A percentile compares a stretch with the other conserved stretches of the same genome.
Evolutionary conservation across 2,888 invertebrate species (phyloP).

Genomic region (Pogonocherus hispidulus): DNA sequence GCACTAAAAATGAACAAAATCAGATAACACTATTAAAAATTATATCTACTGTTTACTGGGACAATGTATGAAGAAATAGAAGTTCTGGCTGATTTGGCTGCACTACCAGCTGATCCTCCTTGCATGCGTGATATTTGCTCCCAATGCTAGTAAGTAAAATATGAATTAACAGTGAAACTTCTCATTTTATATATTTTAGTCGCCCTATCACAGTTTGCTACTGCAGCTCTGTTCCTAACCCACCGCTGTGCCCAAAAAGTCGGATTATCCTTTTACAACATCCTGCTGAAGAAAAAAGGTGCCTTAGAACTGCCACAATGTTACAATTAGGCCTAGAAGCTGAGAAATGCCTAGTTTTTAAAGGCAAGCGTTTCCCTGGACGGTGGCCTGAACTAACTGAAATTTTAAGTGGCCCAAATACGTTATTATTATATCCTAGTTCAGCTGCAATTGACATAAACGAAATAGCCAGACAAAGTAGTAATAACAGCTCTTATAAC

Average conservation of each 20-base stretch:
- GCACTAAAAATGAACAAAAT: constrained; percentile 11
- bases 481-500: constrained; percentile 72
- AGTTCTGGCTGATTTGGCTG: constrained; percentile 80
- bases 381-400: constrained; percentile 77
- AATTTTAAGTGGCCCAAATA: constrained; percentile 77
- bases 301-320: constrained; percentile 92
- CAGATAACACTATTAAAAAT: not conserved
- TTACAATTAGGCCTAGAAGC: constrained; percentile 80
- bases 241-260: constrained; percentile 78
- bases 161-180: not conserved
- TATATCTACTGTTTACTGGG: not conserved
- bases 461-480: constrained; percentile 54
- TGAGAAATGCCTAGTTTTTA: constrained; percentile 83
- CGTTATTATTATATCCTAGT: constrained; percentile 87
- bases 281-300: constrained; percentile 93
- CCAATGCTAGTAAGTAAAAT: constrained; percentile 78
- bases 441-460: constrained; percentile 75
- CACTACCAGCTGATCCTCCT: constrained; percentile 84
- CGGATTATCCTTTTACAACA: constrained; percentile 89
- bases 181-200: constrained; percentile 69
- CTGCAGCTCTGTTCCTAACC: constrained; percentile 85
- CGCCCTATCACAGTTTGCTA: constrained; percentile 91
- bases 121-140: constrained; percentile 79
- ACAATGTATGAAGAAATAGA: constrained; percentile 59
- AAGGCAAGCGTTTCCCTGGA: constrained; percentile 88